Conservation (phyloP, 2,888 invertebrate genomes). For the Omphaloscelis lunosa region DNA sequence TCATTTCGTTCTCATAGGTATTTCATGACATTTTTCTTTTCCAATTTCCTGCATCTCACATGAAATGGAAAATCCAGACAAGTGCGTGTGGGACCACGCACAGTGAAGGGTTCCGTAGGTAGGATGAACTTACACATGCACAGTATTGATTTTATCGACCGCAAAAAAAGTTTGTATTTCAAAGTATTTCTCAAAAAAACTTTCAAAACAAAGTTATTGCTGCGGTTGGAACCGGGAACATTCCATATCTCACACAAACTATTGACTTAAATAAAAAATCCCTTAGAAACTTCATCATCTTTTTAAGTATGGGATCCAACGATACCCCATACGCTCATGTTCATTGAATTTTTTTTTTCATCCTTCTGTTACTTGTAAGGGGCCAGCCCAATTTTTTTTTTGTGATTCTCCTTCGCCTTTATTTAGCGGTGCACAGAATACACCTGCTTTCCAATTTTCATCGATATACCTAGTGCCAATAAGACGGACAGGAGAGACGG, state of each 20-base stretch:
- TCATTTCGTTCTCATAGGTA: conserved; percentile 13
- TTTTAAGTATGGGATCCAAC: neutral
- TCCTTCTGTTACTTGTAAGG: too few species aligned
- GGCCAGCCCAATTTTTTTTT: neutral
- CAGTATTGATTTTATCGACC: too few species aligned
- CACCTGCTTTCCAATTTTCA: neutral
- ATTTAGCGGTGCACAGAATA: neutral
- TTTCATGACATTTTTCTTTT: neutral
- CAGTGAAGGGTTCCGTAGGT: too few species aligned
- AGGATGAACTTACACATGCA: too few species aligned
- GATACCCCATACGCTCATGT: neutral
- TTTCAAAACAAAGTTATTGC: neutral
- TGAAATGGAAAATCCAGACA: neutral
- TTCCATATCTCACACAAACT: neutral
- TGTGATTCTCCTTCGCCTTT: rapidly evolving
- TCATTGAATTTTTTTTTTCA: too few species aligned
- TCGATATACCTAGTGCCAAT: neutral
- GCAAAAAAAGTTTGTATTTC: too few species aligned
- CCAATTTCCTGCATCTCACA: neutral
- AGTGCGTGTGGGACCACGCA: neutral
- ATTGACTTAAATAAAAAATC: neutral
- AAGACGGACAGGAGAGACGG: neutral
- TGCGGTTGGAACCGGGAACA: neutral
- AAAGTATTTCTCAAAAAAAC: neutral
- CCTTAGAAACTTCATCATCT: neutral